Percentiles rank a stretch among this genome's conserved stretches.
Evolutionary conservation across 1,140 invertebrate genomes (phyloP).

Genomic region (honey bee (Apis mellifera)): Amel_HAv3.1 CM009936.2:16470001-16470500

Average conservation of each 20-base stretch:
- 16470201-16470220: background rate
- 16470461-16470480: background rate
- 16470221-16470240: background rate
- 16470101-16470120: slow-evolving; percentile 39
- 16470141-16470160: slow-evolving; percentile 35
- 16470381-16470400: background rate
- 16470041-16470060: slow-evolving; percentile 44
- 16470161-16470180: background rate
- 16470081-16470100: slow-evolving; percentile 56
- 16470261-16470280: too few species aligned
- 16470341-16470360: too few species aligned
- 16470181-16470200: too few species aligned
- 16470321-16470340: too few species aligned
- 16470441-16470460: background rate
- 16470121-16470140: slow-evolving; percentile 53
- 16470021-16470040: slow-evolving; percentile 45
- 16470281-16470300: background rate
- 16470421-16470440: background rate
- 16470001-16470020: slow-evolving; percentile 49
- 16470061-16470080: slow-evolving; percentile 62
- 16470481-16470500: background rate
- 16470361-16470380: background rate
- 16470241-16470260: background rate
- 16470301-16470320: background rate
- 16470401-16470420: background rate